A percentile compares a stretch with the other conserved stretches of the same genome.
Evolutionary conservation across 2,888 invertebrate genomes (phyloP).

Genomic region (Acleris cristana): DNA sequence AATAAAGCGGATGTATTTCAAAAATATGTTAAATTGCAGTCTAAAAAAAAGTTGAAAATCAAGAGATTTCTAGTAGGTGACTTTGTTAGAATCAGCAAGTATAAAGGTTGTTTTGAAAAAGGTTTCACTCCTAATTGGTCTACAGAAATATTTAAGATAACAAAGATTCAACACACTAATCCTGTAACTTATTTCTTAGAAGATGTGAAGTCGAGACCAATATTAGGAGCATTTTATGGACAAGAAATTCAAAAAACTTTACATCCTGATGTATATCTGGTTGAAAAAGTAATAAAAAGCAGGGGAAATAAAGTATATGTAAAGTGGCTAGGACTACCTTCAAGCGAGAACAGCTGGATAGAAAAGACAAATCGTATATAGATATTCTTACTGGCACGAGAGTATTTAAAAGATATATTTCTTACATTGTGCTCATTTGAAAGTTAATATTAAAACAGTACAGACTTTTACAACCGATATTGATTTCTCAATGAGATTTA

Average conservation of each 20-base stretch:
- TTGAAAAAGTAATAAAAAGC: slow-evolving; percentile 45
- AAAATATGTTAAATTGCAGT: neutral
- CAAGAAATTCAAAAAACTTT: slow-evolving; percentile 47
- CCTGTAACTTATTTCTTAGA: slow-evolving; percentile 42
- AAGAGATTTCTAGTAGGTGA: slow-evolving; percentile 7
- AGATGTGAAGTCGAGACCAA: slow-evolving; percentile 40
- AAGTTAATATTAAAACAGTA: neutral
- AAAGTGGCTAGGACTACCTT: slow-evolving; percentile 12
- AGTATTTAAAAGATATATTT: slow-evolving; percentile 3
- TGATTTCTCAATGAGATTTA: neutral
- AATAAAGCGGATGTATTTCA: slow-evolving; percentile 2
- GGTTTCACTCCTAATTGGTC: neutral
- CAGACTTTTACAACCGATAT: slow-evolving; percentile 1
- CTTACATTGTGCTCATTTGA: neutral
- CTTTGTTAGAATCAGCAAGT: slow-evolving; percentile 6
- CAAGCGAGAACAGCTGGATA: too few relatives aligned
- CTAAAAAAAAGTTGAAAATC: neutral
- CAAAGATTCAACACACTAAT: slow-evolving; percentile 41
- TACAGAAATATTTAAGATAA: slow-evolving; percentile 23
- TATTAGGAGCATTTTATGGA: slow-evolving; percentile 52
- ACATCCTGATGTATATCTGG: slow-evolving; percentile 48
- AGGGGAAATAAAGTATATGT: slow-evolving; percentile 3
- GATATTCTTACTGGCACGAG: neutral
- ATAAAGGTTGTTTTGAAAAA: slow-evolving; percentile 1
- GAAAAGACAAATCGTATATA: too few relatives aligned